These are phyloP conservation scores for Daktulosphaira vitifoliae DNA, from an alignment of 1,140 invertebrate genomes.

Conservation along the genomic window DNA sequence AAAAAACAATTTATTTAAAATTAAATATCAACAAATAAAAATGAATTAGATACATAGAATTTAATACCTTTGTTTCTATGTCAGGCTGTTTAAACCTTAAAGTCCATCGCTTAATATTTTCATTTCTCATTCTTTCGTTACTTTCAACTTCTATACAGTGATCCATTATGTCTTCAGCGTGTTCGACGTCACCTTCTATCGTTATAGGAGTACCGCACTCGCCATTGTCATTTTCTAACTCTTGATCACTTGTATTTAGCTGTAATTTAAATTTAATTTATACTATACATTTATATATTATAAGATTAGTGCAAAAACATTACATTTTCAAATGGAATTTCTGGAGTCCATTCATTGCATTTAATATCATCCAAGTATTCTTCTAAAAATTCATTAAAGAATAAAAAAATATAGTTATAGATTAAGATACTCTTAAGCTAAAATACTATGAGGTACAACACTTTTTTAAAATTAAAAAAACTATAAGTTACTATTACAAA, in stretches of 20 bases:
- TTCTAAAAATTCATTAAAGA: constrained; percentile 10
- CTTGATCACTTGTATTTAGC: constrained; percentile 47
- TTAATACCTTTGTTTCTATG: constrained; percentile 57
- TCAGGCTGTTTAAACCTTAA: constrained; percentile 70
- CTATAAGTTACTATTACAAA: too few relatives aligned
- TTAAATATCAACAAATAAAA: too few relatives aligned
- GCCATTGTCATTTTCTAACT: constrained; percentile 39
- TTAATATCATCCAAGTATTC: constrained; percentile 18
- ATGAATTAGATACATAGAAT: too few relatives aligned
- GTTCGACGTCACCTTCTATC: constrained; percentile 46
- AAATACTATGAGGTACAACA: too few relatives aligned
- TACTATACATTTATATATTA: too few relatives aligned
- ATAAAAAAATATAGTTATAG: background rate
- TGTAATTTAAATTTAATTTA: constrained; percentile 37
- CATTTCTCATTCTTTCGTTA: constrained; percentile 79
- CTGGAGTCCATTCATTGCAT: constrained; percentile 64
- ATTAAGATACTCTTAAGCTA: too few relatives aligned
- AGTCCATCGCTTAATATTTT: constrained; percentile 78
- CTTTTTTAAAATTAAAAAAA: too few relatives aligned
- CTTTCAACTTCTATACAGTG: constrained; percentile 85
- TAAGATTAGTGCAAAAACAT: too few relatives aligned
- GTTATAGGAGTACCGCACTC: constrained; percentile 35
- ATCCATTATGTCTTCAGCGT: constrained; percentile 80
- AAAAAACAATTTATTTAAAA: background rate
- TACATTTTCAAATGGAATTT: constrained; percentile 86